Conservation (phyloP, 2,888 invertebrate genomes). For the Metalampra italica region DNA sequence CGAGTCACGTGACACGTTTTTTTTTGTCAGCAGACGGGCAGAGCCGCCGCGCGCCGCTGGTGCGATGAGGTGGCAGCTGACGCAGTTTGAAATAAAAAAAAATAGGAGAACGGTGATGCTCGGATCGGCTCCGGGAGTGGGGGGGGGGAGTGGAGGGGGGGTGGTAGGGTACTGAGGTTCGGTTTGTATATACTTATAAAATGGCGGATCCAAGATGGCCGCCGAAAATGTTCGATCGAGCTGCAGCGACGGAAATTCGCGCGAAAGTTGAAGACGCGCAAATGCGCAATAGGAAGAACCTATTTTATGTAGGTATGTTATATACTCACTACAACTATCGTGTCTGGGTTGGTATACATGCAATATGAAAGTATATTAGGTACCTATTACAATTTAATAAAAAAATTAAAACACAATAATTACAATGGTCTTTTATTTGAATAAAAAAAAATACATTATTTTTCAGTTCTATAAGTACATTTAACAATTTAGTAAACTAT, state of each 20-base stretch:
- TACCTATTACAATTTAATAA: no score
- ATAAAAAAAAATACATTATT: slow-evolving; percentile 73
- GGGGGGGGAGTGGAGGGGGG: not conserved
- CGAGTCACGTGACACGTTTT: no score
- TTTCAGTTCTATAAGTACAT: slow-evolving; percentile 75
- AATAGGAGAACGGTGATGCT: not conserved
- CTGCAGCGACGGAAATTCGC: not conserved
- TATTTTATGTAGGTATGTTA: not conserved
- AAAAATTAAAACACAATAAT: slow-evolving; percentile 19
- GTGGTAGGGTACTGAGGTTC: not conserved
- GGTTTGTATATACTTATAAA: not conserved
- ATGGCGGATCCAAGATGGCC: slow-evolving; percentile 13
- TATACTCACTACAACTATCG: no score
- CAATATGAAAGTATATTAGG: no score
- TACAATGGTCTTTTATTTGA: slow-evolving; percentile 72
- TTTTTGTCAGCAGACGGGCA: no score
- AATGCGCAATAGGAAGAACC: not conserved
- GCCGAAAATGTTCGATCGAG: not conserved
- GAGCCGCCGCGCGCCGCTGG: not conserved
- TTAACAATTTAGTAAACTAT: slow-evolving; percentile 72
- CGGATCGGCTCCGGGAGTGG: not conserved
- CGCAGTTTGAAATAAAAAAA: not conserved
- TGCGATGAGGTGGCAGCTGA: not conserved
- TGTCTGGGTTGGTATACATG: no score
- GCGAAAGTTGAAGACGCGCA: not conserved